Evolutionary conservation across 2,113 vertebrate species (phyloP).

Genomic region (Thunnus maccoyii): DNA sequence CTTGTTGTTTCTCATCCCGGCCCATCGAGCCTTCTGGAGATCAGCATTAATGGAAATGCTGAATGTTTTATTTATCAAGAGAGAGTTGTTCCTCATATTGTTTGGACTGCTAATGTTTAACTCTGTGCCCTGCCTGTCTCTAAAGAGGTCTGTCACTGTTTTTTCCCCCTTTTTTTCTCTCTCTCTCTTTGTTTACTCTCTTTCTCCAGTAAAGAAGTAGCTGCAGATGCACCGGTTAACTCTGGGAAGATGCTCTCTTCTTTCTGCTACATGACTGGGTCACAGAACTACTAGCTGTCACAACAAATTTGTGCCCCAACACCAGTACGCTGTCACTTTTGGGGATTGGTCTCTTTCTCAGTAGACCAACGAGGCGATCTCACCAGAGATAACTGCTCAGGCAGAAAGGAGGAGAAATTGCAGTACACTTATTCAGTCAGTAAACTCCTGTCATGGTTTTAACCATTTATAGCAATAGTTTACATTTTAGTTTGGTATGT

Average conservation of each 20-base stretch:
- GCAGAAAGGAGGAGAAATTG: too few relatives aligned
- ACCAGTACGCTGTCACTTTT: neutral
- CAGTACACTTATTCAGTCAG: neutral
- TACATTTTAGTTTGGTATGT: too few relatives aligned
- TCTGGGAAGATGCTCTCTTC: neutral
- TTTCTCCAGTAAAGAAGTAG: neutral
- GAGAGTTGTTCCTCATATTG: constrained; percentile 8
- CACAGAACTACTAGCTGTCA: constrained; percentile 42
- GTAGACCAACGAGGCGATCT: neutral
- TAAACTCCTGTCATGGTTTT: too few relatives aligned
- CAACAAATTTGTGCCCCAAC: constrained; percentile 16
- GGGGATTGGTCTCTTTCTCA: neutral
- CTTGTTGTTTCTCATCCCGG: constrained; percentile 38
- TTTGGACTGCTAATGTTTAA: constrained; percentile 47
- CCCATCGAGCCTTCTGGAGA: constrained; percentile 8
- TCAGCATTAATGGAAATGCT: constrained; percentile 38
- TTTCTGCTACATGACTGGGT: constrained; percentile 30
- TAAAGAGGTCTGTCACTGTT: constrained; percentile 7
- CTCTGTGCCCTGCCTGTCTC: constrained; percentile 2
- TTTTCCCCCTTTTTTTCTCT: neutral
- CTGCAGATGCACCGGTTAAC: neutral
- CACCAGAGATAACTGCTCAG: constrained; percentile 11
- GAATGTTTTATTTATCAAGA: constrained; percentile 54
- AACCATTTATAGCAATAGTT: too few relatives aligned
- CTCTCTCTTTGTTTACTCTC: neutral